phyloP scores from a whole-genome alignment of 2,113 vertebrate genomes.

The Carlito syrichta region DNA sequence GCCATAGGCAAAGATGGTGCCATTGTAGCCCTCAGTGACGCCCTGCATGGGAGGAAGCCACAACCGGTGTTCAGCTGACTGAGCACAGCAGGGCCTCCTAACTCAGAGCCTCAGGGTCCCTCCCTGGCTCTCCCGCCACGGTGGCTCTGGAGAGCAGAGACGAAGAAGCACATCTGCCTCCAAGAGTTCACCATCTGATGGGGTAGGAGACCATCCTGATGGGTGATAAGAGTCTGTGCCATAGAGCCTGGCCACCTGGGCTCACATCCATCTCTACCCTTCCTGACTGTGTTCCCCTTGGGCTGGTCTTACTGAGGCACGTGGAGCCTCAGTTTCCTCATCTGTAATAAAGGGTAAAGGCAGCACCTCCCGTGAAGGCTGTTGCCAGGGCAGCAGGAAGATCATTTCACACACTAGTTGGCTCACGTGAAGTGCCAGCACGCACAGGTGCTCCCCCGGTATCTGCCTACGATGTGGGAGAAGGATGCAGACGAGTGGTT shows the following conservation, averaged over 20 bases:
- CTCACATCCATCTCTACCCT: background rate
- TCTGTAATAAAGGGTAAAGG: background rate
- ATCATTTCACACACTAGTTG: rapidly evolving
- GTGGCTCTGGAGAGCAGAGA: background rate
- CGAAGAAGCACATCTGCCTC: background rate
- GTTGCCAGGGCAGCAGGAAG: rapidly evolving
- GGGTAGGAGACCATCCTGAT: background rate
- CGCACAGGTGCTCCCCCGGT: rapidly evolving
- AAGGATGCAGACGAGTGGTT: background rate
- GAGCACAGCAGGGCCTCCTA: background rate
- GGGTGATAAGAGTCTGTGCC: background rate
- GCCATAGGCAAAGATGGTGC: slow-evolving; percentile 93
- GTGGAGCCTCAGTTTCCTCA: background rate
- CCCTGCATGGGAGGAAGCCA: slow-evolving; percentile 79
- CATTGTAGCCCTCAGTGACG: slow-evolving; percentile 92
- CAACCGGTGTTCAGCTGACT: background rate
- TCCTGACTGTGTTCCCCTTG: background rate
- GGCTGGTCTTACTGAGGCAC: background rate
- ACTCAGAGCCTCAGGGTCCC: background rate
- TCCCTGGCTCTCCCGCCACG: rapidly evolving
- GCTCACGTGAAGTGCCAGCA: background rate
- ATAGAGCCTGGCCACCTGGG: background rate
- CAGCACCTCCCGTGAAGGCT: too few species aligned
- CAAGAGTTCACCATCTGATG: background rate
- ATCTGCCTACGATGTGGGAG: rapidly evolving